These are phyloP conservation scores for Seladonia tumulorum DNA, from an alignment of 2,888 invertebrate species.

Conservation along the genomic window DNA sequence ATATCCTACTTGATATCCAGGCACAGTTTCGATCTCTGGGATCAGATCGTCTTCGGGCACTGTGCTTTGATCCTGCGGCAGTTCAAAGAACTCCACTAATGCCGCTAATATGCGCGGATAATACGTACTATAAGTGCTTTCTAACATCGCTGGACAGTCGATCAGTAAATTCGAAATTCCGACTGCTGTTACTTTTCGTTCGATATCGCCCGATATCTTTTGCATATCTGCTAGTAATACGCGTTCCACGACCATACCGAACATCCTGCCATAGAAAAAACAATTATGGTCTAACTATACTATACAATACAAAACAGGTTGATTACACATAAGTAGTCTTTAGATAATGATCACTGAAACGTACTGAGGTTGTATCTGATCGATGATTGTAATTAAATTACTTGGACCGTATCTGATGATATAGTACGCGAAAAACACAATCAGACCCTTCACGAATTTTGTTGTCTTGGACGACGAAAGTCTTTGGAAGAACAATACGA, in stretches of 20 bases:
- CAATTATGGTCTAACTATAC: slow-evolving; percentile 9
- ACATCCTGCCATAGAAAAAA: slow-evolving; percentile 89
- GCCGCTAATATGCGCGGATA: slow-evolving; percentile 79
- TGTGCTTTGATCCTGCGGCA: slow-evolving; percentile 92
- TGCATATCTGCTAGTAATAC: slow-evolving; percentile 94
- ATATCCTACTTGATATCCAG: slow-evolving; percentile 94
- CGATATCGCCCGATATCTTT: slow-evolving; percentile 92
- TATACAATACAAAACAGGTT: neutral
- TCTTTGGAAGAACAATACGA: slow-evolving; percentile 96
- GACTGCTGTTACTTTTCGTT: slow-evolving; percentile 96
- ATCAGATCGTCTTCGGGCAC: slow-evolving; percentile 93
- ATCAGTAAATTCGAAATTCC: slow-evolving; percentile 94
- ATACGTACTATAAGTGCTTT: slow-evolving; percentile 87
- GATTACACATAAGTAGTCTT: neutral
- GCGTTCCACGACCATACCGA: slow-evolving; percentile 97
- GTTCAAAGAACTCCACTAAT: slow-evolving; percentile 94
- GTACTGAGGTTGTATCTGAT: slow-evolving; percentile 94
- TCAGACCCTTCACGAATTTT: slow-evolving; percentile 95
- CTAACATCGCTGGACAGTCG: slow-evolving; percentile 89
- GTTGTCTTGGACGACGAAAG: slow-evolving; percentile 97
- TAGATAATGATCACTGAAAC: slow-evolving; percentile 74
- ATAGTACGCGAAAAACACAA: slow-evolving; percentile 96
- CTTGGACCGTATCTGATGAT: slow-evolving; percentile 92
- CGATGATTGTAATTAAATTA: slow-evolving; percentile 91
- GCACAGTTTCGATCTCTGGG: slow-evolving; percentile 93